Conservation (phyloP, 2,113 vertebrate genomes). For the Tupaia tana region DNA sequence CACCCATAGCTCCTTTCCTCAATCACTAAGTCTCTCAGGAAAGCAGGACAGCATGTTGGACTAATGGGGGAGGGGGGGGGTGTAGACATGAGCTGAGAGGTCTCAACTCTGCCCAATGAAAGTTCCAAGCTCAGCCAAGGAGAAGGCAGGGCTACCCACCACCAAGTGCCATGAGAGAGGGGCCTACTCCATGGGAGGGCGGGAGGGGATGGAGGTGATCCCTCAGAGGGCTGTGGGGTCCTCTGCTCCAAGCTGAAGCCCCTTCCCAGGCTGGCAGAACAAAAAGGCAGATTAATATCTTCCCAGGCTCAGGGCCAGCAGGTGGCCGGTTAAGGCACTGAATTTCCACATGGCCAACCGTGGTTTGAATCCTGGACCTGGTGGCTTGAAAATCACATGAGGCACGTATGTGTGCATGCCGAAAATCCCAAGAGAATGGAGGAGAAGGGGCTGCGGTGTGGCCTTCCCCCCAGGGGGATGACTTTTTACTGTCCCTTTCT, state of each 20-base stretch:
- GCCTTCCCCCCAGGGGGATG: too few species aligned
- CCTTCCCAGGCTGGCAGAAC: background rate
- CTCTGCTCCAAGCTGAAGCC: background rate
- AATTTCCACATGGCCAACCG: too few species aligned
- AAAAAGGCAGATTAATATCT: background rate
- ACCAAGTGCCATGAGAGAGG: background rate
- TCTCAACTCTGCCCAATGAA: background rate
- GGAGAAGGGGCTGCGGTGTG: too few species aligned
- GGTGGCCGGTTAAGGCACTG: background rate
- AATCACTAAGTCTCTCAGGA: background rate
- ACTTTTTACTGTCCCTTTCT: too few species aligned
- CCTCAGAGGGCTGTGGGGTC: background rate
- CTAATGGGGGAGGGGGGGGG: background rate
- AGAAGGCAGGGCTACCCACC: background rate
- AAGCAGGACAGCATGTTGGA: background rate
- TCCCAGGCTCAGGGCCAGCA: background rate
- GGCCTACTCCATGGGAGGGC: background rate
- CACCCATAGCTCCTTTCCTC: background rate
- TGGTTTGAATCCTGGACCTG: too few species aligned
- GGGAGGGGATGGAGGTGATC: background rate
- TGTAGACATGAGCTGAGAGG: background rate
- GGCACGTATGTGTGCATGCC: too few species aligned
- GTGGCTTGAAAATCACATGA: too few species aligned
- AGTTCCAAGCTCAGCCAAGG: background rate
- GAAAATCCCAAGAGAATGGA: too few species aligned